These are phyloP conservation scores for Oscheius onirici DNA, from an alignment of 2,888 invertebrate genomes.

Conservation along the genomic window DNA sequence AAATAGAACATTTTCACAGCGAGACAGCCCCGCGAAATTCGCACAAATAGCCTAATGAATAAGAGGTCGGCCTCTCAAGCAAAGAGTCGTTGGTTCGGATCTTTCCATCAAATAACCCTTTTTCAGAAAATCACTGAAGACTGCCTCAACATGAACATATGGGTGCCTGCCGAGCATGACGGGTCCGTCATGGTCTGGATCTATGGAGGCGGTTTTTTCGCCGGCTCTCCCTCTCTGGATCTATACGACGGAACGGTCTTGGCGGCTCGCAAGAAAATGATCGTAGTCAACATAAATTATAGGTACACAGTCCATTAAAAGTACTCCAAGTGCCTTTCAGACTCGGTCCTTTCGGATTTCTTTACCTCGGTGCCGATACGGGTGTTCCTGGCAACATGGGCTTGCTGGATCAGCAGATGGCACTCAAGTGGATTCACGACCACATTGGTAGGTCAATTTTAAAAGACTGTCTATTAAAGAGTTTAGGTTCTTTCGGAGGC, in stretches of 20 bases:
- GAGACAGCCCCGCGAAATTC: background rate
- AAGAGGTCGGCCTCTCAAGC: background rate
- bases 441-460: slow-evolving; percentile 79
- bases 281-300: slow-evolving; percentile 71
- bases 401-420: slow-evolving; percentile 91
- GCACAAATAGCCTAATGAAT: background rate
- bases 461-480: background rate
- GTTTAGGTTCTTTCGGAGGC: slow-evolving; percentile 83
- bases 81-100: background rate
- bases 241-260: slow-evolving; percentile 74
- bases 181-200: slow-evolving; percentile 72
- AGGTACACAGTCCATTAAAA: slow-evolving; percentile 41
- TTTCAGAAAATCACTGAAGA: slow-evolving; percentile 79
- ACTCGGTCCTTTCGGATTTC: slow-evolving; percentile 91
- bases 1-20: too few relatives aligned
- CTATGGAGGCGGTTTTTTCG: slow-evolving; percentile 69
- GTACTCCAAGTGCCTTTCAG: slow-evolving; percentile 75
- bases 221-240: slow-evolving; percentile 72
- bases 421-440: slow-evolving; percentile 90
- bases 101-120: background rate
- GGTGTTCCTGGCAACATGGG: slow-evolving; percentile 90
- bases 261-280: slow-evolving; percentile 68
- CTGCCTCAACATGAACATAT: slow-evolving; percentile 92
- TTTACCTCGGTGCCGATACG: slow-evolving; percentile 82
- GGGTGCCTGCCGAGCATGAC: slow-evolving; percentile 79